phyloP scores from a whole-genome alignment of 2,888 invertebrate genomes.

The Drosophila mimetica region DNA sequence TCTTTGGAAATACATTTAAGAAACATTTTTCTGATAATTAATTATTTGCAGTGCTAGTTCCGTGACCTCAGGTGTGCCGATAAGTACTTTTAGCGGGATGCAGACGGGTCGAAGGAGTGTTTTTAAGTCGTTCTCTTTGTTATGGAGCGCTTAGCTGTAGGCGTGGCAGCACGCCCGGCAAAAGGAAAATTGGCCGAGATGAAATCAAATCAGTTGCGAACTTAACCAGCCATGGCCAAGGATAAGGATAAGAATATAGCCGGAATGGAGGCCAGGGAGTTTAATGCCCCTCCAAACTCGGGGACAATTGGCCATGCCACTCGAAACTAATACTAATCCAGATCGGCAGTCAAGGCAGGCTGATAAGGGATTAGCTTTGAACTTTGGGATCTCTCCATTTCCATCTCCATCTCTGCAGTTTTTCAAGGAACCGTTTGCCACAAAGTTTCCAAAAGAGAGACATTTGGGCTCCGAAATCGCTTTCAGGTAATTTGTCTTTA shows the following conservation, averaged over 20 bases:
- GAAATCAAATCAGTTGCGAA: constrained; percentile 68
- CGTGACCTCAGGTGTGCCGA: constrained; percentile 1
- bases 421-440: not conserved
- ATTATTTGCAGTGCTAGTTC: not conserved
- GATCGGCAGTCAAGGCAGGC: constrained; percentile 13
- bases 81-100: not conserved
- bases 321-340: constrained; percentile 39
- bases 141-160: constrained; percentile 37
- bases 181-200: constrained; percentile 63
- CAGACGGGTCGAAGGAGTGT: not conserved
- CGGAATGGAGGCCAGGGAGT: not conserved
- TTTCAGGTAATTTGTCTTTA: constrained; percentile 66
- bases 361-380: constrained; percentile 53
- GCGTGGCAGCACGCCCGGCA: constrained; percentile 36
- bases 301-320: constrained; percentile 28
- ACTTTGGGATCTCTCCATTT: constrained; percentile 11
- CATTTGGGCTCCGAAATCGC: constrained; percentile 30
- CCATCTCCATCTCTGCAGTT: not conserved
- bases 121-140: constrained; percentile 30
- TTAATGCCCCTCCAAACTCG: constrained; percentile 9
- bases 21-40: too few species aligned
- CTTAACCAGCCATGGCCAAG: constrained; percentile 42
- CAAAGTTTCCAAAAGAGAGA: constrained; percentile 11
- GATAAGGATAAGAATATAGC: constrained; percentile 32
- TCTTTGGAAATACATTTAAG: too few species aligned